Percentiles rank a stretch among this genome's conserved stretches.
Evolutionary conservation across 2,113 vertebrate species (phyloP).

Genomic region (Rhinogobius similis): DNA sequence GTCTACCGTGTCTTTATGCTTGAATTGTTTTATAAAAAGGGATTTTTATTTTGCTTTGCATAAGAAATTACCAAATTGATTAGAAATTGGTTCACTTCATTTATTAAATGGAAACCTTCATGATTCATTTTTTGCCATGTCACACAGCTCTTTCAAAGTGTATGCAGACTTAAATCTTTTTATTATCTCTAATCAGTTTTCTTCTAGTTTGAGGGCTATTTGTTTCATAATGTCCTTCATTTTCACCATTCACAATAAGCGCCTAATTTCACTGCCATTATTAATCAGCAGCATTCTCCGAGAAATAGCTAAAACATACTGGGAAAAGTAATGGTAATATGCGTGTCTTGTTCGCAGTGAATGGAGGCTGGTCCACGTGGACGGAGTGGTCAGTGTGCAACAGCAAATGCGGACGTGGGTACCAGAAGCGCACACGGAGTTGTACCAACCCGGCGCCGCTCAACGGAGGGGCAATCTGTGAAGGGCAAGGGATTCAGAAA

Average conservation of each 20-base stretch:
- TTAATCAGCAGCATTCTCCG: slow-evolving; percentile 2
- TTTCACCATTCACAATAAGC: slow-evolving; percentile 3
- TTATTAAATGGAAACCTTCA: too few relatives aligned
- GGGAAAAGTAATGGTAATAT: background rate
- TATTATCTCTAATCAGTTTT: background rate
- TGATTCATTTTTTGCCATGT: too few relatives aligned
- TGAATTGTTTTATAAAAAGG: background rate
- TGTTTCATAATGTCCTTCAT: background rate
- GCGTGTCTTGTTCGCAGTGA: slow-evolving; percentile 77
- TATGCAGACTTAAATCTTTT: background rate
- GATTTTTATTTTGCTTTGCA: too few relatives aligned
- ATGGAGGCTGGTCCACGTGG: slow-evolving; percentile 96
- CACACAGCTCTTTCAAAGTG: background rate
- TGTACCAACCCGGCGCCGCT: slow-evolving; percentile 95
- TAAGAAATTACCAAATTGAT: background rate
- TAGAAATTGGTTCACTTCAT: too few relatives aligned
- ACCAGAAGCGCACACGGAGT: slow-evolving; percentile 92
- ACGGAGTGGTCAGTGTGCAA: slow-evolving; percentile 95
- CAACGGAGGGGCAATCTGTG: slow-evolving; percentile 90
- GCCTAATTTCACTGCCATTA: background rate
- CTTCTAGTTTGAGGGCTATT: background rate
- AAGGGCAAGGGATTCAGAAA: slow-evolving; percentile 93
- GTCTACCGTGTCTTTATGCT: background rate
- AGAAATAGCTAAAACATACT: background rate
- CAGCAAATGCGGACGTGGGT: slow-evolving; percentile 90